A percentile compares a stretch with the other conserved stretches of the same genome.
phyloP scores from a whole-genome alignment of 2,888 invertebrate species.

The Lomographa bimaculata region DNA sequence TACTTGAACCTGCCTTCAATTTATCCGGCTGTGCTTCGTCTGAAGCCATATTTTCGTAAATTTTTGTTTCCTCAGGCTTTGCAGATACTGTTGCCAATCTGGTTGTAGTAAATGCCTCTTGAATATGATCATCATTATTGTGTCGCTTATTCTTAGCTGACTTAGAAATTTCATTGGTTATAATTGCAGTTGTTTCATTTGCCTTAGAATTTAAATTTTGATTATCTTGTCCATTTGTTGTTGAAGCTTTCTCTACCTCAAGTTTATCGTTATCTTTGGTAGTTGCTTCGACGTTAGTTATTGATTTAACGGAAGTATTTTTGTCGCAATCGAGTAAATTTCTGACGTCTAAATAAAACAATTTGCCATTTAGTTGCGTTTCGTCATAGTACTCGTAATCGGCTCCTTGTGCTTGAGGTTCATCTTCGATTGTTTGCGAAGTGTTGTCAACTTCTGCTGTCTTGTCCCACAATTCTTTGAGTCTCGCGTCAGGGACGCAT shows the following conservation, averaged over 20 bases:
- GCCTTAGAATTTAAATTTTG: too few relatives aligned
- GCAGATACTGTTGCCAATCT: constrained; percentile 71
- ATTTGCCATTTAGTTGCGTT: constrained; percentile 65
- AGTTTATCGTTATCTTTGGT: constrained; percentile 20
- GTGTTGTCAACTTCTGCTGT: constrained; percentile 50
- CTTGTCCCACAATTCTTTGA: constrained; percentile 59
- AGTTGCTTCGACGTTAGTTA: constrained; percentile 9
- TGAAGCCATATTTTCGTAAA: constrained; percentile 65
- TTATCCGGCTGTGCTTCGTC: constrained; percentile 72
- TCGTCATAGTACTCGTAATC: constrained; percentile 77
- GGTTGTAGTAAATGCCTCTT: constrained; percentile 57
- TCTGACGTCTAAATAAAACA: constrained; percentile 69
- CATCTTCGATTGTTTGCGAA: constrained; percentile 44
- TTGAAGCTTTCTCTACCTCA: too few relatives aligned
- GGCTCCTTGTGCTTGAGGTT: constrained; percentile 37
- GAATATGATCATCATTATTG: constrained; percentile 24
- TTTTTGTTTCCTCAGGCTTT: constrained; percentile 57
- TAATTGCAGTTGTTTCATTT: constrained; percentile 25
- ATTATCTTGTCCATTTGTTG: constrained; percentile 18
- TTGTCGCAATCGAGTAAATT: constrained; percentile 57
- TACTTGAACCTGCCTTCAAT: constrained; percentile 58
- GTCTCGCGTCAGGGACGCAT: constrained; percentile 55
- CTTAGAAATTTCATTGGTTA: constrained; percentile 23
- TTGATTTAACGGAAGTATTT: background rate
- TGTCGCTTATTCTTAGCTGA: constrained; percentile 23